Base-by-base conservation (phyloP, 1,140 invertebrate genomes). In the Platorchestia sp. region DNA sequence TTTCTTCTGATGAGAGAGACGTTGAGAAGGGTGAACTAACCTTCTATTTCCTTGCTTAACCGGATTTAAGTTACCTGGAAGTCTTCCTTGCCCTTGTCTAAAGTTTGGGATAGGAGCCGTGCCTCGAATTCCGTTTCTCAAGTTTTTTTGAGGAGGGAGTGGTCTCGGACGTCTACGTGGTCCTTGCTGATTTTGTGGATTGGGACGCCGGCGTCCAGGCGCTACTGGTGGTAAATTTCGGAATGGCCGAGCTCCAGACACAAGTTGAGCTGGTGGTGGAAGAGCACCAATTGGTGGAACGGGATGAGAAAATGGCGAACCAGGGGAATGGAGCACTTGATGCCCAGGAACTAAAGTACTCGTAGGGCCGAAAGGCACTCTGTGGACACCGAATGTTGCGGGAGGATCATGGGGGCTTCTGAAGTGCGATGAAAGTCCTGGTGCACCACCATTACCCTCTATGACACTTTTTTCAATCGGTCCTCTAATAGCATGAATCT, bases 391-490 rank as follows among this genome's bases (percentile, higher is more conserved):
- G 45, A 93, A 93, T 45, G 91, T 93, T 40, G 41, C 41, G 22
- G 91, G 91, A 6, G 91, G 91, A 45, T 93, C 91, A 7, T 93
- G 91, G 10, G 91, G 91, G 43, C 91, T 36, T 44, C 36, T 93
- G 36, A 93, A 93, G 45, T 93, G 91, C 40, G 91, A 93, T 93
- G 91, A 93, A 45, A 93, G 43, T 10, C 91, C 91, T 44, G 0
- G 22, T 43, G 36, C 19, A 91, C 36, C 41, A 44, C 42, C 7
- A 45, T 93, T 93, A 6, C 45, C 22, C 10, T 44, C 41, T 14
- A 47, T 7, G 10, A 7, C 3, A 47, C 41, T 45, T 44, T 44
- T 93, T 40, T 45, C 91, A 47, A 44, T 93, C 3, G 91, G 45
- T 47, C 91, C 91, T 47, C 91, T 93, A 22, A 47, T 44, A 0